Base-by-base conservation (phyloP, 2,888 invertebrate genomes). In the Dicycla oo region DNA sequence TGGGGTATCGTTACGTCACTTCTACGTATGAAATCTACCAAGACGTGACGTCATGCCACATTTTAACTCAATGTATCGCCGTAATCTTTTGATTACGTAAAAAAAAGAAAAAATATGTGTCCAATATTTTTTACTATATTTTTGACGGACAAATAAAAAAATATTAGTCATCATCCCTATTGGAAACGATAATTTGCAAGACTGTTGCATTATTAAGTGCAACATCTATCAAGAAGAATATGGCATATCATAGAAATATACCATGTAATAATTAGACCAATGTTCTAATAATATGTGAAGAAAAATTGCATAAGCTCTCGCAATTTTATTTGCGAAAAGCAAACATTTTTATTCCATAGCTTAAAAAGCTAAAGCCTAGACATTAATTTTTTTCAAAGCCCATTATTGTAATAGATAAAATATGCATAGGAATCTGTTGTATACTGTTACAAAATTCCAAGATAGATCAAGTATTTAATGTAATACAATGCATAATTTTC, bases 401-500 rank as follows among this genome's bases (percentile, higher is more conserved):
- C 4, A 47, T 30, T 49, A 63, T 43, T 64, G n/a, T 62, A 64
- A 53, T 68, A 61, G 26, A 75, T 57, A 58, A 54, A 69, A 60
- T 43, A 38, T 30, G 23, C 57, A 20, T 53, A 66, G 18, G 20
- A 76, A 64, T 54, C 23, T 34, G 26, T 62, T 54, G 70, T 75
- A 62, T 30, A 66, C 51, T 66, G 7, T 67, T 72, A 72, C 38
- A 57, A 80, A 80, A 58, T 66, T 69, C 58, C 20, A 62, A 30
- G 15, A 45, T 68, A 40, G 11, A 56, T 63, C 47, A 66, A 43
- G 10, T 69, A 8, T 78, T 43, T n/a, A 49, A 18, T 26, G 30
- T 66, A 45, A 45, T 54, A 47, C 8, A 45, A 38, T 45, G 40
- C 3, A 66, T 23, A 58, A 57, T 53, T 56, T 58, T 56, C n/a